Evolutionary conservation across 2,888 invertebrate genomes (phyloP).

Genomic region (Philonicus albiceps): DNA sequence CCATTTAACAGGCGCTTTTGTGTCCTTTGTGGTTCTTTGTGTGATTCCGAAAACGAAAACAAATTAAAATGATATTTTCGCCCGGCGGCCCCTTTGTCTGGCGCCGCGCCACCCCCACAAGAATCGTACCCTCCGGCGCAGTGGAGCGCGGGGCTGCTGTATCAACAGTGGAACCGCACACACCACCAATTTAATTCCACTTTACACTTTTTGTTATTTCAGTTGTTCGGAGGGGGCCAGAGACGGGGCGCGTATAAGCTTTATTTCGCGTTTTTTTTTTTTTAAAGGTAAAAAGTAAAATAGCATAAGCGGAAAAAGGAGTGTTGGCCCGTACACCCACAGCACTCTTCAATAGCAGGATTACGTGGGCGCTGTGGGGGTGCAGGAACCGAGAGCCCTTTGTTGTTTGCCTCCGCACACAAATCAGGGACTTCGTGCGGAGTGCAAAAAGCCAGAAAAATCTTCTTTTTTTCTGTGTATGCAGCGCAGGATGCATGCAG

Average conservation of each 20-base stretch:
- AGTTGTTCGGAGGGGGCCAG: not conserved
- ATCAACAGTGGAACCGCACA: conserved; percentile 17
- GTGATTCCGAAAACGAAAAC: conserved; percentile 29
- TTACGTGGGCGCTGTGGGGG: not conserved
- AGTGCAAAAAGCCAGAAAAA: not conserved
- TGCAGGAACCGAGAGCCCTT: not conserved
- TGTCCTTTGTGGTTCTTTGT: conserved; percentile 35
- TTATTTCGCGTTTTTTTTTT: not conserved
- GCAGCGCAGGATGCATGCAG: not conserved
- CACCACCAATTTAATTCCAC: conserved; percentile 35
- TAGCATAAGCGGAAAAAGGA: not conserved
- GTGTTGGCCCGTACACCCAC: not conserved
- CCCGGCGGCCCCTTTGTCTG: not conserved
- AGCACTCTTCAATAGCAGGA: not conserved
- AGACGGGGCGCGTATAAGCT: not conserved
- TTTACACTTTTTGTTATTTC: conserved; percentile 34
- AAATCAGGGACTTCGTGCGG: conserved; percentile 4
- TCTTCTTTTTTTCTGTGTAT: not conserved
- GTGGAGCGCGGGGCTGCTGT: conserved; percentile 2
- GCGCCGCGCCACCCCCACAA: not conserved
- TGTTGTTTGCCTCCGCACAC: not conserved
- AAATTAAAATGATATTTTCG: conserved; percentile 41
- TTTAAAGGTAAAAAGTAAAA: not conserved
- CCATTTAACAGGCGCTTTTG: conserved; percentile 25
- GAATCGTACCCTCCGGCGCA: not conserved